Base-by-base conservation (phyloP, 1,140 invertebrate species). In the Cherax quadricarinatus region DNA sequence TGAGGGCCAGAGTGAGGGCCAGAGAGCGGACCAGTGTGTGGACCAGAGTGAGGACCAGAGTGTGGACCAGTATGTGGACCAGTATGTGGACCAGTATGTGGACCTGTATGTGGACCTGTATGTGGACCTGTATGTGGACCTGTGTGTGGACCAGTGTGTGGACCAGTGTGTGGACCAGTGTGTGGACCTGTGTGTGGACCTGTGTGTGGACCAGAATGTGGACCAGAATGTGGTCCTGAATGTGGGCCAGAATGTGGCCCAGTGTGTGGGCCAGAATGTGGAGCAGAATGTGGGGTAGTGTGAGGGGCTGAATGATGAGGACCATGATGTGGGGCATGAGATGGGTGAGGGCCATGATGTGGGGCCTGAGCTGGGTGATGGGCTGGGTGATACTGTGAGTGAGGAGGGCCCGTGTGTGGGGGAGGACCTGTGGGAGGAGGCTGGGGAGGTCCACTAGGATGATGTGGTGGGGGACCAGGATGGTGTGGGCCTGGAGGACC, bases 321-420 rank as follows among this genome's bases (percentile, higher is more conserved):
- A n/a, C 86, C 89, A 79, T 88, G 89, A 85, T 93, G 86, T 70
- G 90, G 86, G 18, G 81, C 84, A 73, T 93, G 93, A 86, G 86
- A 83, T 41, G 86, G 86, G 48, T 90, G 89, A 62, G 86, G 91
- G 57, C 66, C 62, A 87, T 90, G 70, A 57, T 82, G 93, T 70
- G 41, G 81, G 53, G 87, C 81, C 70, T 88, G 89, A 75, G 91
- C 83, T 57, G 81, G 85, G 86, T 89, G 88, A 82, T 92, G 89
- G 48, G 81, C 75, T 21, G 93, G 93, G 70, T 93, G 93, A 80
- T 93, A 93, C 88, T 93, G 91, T 57, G 93, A 93, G 82, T 91
- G 91, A 30, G 92, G 88, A 78, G 93, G 88, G 7, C 89, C 89
- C 62, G 93, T 91, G 93, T 93, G 85, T 18, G 85, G 79, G 81